These are phyloP conservation scores for Egretta garzetta DNA, from an alignment of 2,113 vertebrate genomes.

Conservation along the genomic window DNA sequence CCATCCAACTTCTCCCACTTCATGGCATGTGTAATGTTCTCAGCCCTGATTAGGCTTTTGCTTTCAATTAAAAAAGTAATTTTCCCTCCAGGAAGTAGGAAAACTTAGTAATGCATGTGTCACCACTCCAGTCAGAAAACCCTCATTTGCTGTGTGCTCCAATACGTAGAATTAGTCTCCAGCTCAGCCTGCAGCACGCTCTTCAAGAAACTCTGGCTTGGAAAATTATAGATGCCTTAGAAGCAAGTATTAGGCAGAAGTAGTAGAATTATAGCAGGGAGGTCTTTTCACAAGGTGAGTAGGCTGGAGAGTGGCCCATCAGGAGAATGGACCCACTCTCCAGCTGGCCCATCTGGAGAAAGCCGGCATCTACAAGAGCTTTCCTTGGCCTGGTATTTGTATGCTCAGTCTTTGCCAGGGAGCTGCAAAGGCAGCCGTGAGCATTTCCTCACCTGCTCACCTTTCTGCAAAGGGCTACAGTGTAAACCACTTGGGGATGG, in stretches of 20 bases:
- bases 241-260: background rate
- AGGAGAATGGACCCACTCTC: background rate
- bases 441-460: background rate
- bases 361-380: background rate
- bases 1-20: background rate
- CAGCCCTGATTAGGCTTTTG: background rate
- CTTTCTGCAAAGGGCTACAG: background rate
- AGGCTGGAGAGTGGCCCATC: background rate
- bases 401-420: background rate
- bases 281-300: background rate
- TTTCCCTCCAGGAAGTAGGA: slow-evolving; percentile 9
- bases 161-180: background rate
- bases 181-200: background rate
- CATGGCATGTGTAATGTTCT: background rate
- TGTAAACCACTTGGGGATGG: rapidly evolving
- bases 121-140: background rate
- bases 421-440: background rate
- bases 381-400: background rate
- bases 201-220: background rate
- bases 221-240: background rate
- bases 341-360: background rate
- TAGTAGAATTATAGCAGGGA: background rate
- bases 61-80: background rate
- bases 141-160: background rate
- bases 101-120: background rate